phyloP scores from a whole-genome alignment of 2,888 invertebrate species.

The Acanthacorydalis orientalis region DNA sequence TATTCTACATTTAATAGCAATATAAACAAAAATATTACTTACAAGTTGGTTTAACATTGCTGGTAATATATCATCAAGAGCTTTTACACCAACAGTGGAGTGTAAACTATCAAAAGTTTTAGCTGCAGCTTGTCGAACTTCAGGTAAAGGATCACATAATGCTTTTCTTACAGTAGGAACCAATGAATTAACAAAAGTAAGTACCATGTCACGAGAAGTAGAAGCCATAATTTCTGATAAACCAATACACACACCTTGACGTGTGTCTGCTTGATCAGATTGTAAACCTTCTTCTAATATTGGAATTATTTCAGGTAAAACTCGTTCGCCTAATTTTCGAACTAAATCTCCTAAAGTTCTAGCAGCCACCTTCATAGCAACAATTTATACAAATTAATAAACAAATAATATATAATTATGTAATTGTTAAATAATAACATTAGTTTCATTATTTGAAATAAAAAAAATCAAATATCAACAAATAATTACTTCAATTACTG shows the following conservation, averaged over 20 bases:
- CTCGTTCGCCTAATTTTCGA: slow-evolving; percentile 90
- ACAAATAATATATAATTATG: not conserved
- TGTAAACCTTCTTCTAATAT: slow-evolving; percentile 87
- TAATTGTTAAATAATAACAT: not conserved
- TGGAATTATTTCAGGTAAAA: slow-evolving; percentile 94
- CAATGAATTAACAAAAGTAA: slow-evolving; percentile 73
- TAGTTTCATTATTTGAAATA: not conserved
- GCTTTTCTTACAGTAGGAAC: slow-evolving; percentile 92
- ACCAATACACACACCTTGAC: slow-evolving; percentile 97
- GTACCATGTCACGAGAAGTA: slow-evolving; percentile 85
- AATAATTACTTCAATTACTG: slow-evolving; percentile 9
- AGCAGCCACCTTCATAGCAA: slow-evolving; percentile 58
- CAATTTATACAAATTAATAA: not conserved
- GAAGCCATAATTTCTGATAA: slow-evolving; percentile 95
- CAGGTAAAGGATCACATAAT: slow-evolving; percentile 81
- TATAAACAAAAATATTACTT: slow-evolving; percentile 10
- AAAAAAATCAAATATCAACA: not conserved
- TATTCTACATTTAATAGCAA: not conserved
- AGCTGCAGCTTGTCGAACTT: slow-evolving; percentile 88
- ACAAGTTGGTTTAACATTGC: slow-evolving; percentile 67
- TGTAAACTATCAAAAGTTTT: slow-evolving; percentile 94
- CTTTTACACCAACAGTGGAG: slow-evolving; percentile 80
- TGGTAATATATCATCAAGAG: slow-evolving; percentile 92
- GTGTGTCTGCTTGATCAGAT: slow-evolving; percentile 81
- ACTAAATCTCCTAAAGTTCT: slow-evolving; percentile 94